Evolutionary conservation across 2,888 invertebrate genomes (phyloP), one percentile per base, ranked within the genome.

Genomic region (Pegoplata infirma): DNA sequence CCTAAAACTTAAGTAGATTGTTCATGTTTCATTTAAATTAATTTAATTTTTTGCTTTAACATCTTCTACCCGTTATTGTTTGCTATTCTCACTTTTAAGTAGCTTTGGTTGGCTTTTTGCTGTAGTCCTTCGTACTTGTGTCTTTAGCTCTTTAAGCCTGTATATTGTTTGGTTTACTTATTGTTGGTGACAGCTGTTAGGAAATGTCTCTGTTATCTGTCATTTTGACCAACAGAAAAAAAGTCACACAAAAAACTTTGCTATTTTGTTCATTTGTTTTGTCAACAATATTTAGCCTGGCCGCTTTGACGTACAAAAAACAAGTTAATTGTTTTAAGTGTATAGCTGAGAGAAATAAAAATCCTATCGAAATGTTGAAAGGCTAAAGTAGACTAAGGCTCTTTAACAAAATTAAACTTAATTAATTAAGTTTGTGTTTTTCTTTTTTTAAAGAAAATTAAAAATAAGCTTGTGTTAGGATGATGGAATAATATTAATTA

Each of bases 181-280:
- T 53, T 53, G 51, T 16, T 53, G 16, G 7, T 53, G 51, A 53
- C 51, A 53, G 51, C 51, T 53, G 51, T 53, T 53, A 53, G 8
- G 14, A 32, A 25, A 14, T 53, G 51, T 53, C 16, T 25, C 25
- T 51, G 51, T 25, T 51, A 51, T 23, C 23, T 51, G 23, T 53
- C 25, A 25, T 25, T 25, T 32, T 32, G 32, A 32, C 32, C 32
- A 32, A 32, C 8, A 32, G n/a, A n/a, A n/a, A n/a, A n/a, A n/a
- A n/a, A n/a, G n/a, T n/a, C 32, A 32, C 10, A 6, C 8, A 32
- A 32, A 32, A 32, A 5, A 32, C 32, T 10, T 8, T 12, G 8
- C 32, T 32, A 10, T 10, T 10, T 7, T 32, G 32, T 32, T 32
- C 32, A 10, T 32, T 32, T 32, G 32, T 32, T 32, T 32, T 32